These are phyloP conservation scores for Girardia tigrina DNA, from an alignment of 2,888 invertebrate genomes.

Conservation along the genomic window DNA sequence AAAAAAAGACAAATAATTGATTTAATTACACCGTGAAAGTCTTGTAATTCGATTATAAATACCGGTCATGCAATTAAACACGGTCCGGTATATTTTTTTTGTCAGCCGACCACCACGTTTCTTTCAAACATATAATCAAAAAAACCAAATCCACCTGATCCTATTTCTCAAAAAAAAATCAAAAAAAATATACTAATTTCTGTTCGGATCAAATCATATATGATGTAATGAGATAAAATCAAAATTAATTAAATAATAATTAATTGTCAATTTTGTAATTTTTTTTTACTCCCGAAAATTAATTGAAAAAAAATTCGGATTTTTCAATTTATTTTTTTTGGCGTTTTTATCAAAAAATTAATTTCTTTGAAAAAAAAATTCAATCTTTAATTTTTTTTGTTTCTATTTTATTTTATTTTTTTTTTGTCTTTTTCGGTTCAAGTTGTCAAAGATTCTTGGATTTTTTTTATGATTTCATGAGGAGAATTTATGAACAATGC, in stretches of 20 bases:
- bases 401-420: not conserved
- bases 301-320: not conserved
- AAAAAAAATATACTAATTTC: not conserved
- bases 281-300: not conserved
- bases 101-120: not conserved
- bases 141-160: not conserved
- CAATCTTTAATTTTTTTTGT: not conserved
- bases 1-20: not conserved
- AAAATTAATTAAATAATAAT: not conserved
- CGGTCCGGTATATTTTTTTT: not conserved
- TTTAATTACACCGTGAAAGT: not conserved
- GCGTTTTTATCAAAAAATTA: not conserved
- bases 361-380: not conserved
- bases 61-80: conserved; percentile 12
- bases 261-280: too few species aligned
- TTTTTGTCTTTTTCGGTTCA: not conserved
- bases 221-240: not conserved
- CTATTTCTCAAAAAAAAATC: not conserved
- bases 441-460: not conserved
- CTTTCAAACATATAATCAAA: not conserved
- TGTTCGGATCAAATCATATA: not conserved
- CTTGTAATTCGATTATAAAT: conserved; percentile 23
- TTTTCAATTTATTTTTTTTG: not conserved
- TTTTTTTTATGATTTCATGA: not conserved
- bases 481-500: conserved; percentile 12